Base-by-base conservation (phyloP, 2,797 vertebrate species). In the Crenuchus spilurus region DNA sequence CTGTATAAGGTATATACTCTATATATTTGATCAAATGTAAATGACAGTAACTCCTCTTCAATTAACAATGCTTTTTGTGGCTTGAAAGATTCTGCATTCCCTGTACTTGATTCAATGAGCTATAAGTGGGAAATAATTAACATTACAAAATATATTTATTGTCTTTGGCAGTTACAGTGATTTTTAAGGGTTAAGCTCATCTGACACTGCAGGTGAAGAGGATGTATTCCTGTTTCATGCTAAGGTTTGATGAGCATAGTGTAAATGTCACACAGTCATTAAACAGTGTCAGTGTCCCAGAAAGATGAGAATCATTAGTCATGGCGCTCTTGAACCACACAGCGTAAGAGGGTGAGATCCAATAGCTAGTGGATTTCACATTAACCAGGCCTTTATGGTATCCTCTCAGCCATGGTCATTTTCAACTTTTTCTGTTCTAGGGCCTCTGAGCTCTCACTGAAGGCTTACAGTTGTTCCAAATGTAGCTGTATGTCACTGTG, bases 341-440 rank as follows among this genome's bases (percentile, higher is more conserved):
- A 6, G 26, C 8, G 16, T 13, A 3, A 61, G 20, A 3, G 4
- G 4, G 33, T 6, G 18, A 37, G n/a, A 22, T 10, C 10, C 22
- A 58, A 31, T 4, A 48, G 51, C 20, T 35, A 37, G 55, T 33
- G 10, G 62, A 33, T 22, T 10, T n/a, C n/a, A n/a, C n/a, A n/a
- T n/a, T 65, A 6, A 7, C 7, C 61, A 63, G 11, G 10, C 4
- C 16, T 7, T 31, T 18, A 42, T 14, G 6, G 46, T 48, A n/a
- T 64, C n/a, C 48, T 62, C 4, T 35, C 46, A 24, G 65, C 42
- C 55, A 52, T 26, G 14, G 18, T 35, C 35, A 75, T 52, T 44
- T 44, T 73, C 69, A 10, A 75, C 51, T 16, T 3, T 13, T 68
- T 74, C 44, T 8, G 3, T 35, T 35, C 70, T 66, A 35, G 18